phyloP scores from a whole-genome alignment of 2,797 vertebrate species.

The Okamejei kenojei region DNA sequence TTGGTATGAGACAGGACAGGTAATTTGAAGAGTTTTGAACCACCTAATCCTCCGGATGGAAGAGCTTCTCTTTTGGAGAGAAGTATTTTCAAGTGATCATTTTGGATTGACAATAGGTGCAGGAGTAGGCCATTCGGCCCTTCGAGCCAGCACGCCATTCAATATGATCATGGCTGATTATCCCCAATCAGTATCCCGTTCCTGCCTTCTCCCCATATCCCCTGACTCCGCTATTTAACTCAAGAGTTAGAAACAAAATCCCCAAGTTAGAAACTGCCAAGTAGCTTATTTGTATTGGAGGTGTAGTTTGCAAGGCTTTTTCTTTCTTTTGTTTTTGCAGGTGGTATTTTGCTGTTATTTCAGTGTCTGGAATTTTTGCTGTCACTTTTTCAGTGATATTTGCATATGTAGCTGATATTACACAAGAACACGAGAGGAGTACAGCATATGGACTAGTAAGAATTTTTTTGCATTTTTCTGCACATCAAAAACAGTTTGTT shows the following conservation, averaged over 20 bases:
- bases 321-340: conserved; percentile 54
- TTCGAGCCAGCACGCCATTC: no score
- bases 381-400: conserved; percentile 96
- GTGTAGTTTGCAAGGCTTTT: background rate
- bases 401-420: conserved; percentile 88
- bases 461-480: background rate
- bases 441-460: conserved; percentile 88
- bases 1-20: background rate
- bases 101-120: background rate
- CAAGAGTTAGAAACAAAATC: background rate
- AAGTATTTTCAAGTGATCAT: background rate
- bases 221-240: background rate
- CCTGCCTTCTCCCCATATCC: no score
- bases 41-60: background rate
- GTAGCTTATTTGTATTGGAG: background rate
- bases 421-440: conserved; percentile 77
- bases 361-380: conserved; percentile 85
- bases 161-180: no score
- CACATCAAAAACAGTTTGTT: background rate
- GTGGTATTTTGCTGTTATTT: conserved; percentile 96
- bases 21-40: background rate
- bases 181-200: no score
- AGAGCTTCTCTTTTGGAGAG: background rate
- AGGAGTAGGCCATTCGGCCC: no score
- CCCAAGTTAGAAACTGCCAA: background rate